Base-by-base conservation (phyloP, 2,113 vertebrate genomes). In the Tor tambroides region DNA sequence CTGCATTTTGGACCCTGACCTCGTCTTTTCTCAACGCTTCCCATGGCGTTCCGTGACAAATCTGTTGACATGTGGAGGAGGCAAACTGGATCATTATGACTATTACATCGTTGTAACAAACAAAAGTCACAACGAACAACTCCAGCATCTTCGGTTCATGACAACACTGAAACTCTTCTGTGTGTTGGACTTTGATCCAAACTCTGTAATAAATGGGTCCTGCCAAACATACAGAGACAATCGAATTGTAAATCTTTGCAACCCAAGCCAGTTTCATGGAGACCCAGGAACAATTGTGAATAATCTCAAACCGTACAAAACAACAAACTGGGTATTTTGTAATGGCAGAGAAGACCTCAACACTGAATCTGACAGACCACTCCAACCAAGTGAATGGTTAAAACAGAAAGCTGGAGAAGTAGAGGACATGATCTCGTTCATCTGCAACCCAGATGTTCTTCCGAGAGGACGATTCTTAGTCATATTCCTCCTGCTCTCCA, bases 291-390 rank as follows among this genome's bases (percentile, higher is more conserved):
- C 35, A 30, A 91, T 96, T 77, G 93, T 85, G 15, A 92, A 92
- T 49, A 91, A 88, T 12, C 91, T 96, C 14, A 96, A 96, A 74
- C 91, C 96, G 0, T 93, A 89, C 84, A 93, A 95, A 51, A 95
- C 96, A 84, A 93, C 94, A 51, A 96, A 94, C 71, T 97, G 96
- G 96, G 92, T 97, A 51, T 96, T 97, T 81, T 96, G 96, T 88
- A 96, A 96, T 86, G 95, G 96, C 54, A 56, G 80, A 69, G n/a
- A 69, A 21, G 77, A 80, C 26, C 61, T 61, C 0, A 7, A 71
- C 23, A 32, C 8, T 43, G 90, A 89, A 8, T 0, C 30, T 78
- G 75, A 84, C 1, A 19, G 3, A 26, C 71, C 87, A n/a, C 43
- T 88, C 0, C 0, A 21, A 35, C 7, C 79, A 23, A 78, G 26